Evolutionary conservation across 1,140 invertebrate species (phyloP).

Genomic region (Drosophila triauraria): DNA sequence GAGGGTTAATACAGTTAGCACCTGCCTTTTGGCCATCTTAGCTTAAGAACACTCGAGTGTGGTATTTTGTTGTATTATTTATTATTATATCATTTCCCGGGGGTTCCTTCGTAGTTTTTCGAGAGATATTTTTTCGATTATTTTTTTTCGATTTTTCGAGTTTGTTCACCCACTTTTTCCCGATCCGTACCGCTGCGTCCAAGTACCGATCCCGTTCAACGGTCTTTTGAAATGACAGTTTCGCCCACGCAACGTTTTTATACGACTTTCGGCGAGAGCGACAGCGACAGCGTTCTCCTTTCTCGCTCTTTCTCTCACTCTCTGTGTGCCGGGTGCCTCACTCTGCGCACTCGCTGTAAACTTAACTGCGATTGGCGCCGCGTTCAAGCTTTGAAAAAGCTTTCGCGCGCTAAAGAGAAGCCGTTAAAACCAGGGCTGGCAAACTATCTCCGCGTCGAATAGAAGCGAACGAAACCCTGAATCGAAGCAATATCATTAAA

Average conservation of each 20-base stretch:
- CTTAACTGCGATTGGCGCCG: slow-evolving; percentile 27
- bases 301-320: slow-evolving; percentile 13
- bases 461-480: background rate
- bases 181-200: slow-evolving; percentile 25
- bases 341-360: slow-evolving; percentile 44
- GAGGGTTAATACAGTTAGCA: slow-evolving; percentile 20
- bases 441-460: background rate
- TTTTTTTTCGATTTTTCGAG: background rate
- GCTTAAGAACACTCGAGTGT: slow-evolving; percentile 21
- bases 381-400: slow-evolving; percentile 53
- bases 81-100: slow-evolving; percentile 29
- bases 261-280: slow-evolving; percentile 49
- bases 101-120: slow-evolving; percentile 1
- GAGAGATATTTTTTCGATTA: background rate
- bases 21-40: slow-evolving; percentile 43
- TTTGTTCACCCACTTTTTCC: slow-evolving; percentile 9
- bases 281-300: slow-evolving; percentile 16
- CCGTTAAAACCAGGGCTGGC: background rate
- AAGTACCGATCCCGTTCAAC: slow-evolving; percentile 53
- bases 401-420: slow-evolving; percentile 8
- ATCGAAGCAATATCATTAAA: too few species aligned
- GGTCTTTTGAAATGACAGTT: slow-evolving; percentile 62
- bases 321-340: background rate
- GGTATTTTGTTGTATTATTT: background rate
- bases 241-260: slow-evolving; percentile 55